Conservation (phyloP, 2,888 invertebrate species). For the Monoplex corrugatus region DNA sequence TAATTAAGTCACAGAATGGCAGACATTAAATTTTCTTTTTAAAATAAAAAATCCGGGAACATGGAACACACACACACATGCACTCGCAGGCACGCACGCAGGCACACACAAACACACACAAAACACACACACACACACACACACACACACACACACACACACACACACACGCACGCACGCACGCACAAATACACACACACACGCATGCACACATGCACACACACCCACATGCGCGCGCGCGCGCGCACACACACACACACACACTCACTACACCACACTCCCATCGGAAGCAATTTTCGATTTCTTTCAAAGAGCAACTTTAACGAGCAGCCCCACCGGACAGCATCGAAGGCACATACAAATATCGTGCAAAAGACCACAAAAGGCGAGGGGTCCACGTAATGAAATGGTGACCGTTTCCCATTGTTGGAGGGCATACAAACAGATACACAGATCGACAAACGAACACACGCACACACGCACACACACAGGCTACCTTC, state of each 20-base stretch:
- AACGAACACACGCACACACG: not conserved
- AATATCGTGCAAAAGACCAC: too few species aligned
- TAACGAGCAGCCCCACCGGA: too few species aligned
- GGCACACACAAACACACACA: too few species aligned
- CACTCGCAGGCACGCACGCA: too few species aligned
- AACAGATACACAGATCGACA: conserved; percentile 10
- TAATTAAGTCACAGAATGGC: too few species aligned
- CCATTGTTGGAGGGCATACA: not conserved
- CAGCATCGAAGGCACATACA: too few species aligned
- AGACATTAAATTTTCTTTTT: too few species aligned
- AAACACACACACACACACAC: not conserved
- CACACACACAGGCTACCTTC: too few species aligned
- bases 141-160: not conserved
- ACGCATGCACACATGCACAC: conserved; percentile 6
- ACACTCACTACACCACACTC: not conserved
- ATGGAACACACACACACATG: too few species aligned
- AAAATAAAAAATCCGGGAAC: too few species aligned
- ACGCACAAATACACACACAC: conserved; percentile 13
- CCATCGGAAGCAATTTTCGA: not conserved
- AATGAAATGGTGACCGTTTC: not conserved
- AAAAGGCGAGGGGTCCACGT: not conserved
- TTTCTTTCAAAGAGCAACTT: not conserved
- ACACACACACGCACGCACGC: conserved; percentile 12
- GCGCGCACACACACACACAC: not conserved
- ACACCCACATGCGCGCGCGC: not conserved